These are phyloP conservation scores for Lutraria rhynchaena DNA, from an alignment of 1,140 invertebrate species.

Conservation along the genomic window DNA sequence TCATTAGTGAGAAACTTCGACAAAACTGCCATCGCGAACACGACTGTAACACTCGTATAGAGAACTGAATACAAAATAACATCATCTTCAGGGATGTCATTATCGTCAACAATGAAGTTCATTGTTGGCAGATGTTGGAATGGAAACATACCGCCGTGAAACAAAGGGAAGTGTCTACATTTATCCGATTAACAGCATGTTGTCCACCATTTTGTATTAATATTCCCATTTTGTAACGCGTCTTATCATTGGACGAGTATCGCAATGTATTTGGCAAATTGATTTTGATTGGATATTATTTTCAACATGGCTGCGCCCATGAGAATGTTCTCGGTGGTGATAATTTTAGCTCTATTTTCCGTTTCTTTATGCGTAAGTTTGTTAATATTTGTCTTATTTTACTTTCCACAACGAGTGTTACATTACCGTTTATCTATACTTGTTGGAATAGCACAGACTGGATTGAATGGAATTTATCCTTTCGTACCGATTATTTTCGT, in stretches of 20 bases:
- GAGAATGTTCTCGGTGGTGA: background rate
- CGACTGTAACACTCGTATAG: conserved; percentile 79
- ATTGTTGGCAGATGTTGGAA: conserved; percentile 59
- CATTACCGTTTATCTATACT: no score
- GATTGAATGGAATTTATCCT: no score
- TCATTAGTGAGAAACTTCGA: conserved; percentile 81
- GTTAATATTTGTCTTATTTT: background rate
- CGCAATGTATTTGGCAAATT: background rate
- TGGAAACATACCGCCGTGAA: conserved; percentile 16
- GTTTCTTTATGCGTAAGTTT: conserved; percentile 11
- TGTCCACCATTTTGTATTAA: conserved; percentile 44
- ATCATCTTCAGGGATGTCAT: conserved; percentile 75
- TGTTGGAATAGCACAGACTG: no score
- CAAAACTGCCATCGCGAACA: conserved; percentile 80
- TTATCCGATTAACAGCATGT: conserved; percentile 52
- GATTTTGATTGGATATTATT: conserved; percentile 32
- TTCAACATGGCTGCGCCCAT: conserved; percentile 72
- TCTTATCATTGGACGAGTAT: conserved; percentile 54
- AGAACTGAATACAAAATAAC: conserved; percentile 80
- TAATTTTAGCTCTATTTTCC: background rate
- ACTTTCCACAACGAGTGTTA: no score
- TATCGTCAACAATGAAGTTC: conserved; percentile 68
- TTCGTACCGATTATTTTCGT: no score
- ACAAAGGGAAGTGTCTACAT: background rate
- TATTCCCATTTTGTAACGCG: background rate